Evolutionary conservation across 2,797 vertebrate species (phyloP), one percentile per base, ranked within the genome.

Genomic region (Triplophysa bombifrons): DNA sequence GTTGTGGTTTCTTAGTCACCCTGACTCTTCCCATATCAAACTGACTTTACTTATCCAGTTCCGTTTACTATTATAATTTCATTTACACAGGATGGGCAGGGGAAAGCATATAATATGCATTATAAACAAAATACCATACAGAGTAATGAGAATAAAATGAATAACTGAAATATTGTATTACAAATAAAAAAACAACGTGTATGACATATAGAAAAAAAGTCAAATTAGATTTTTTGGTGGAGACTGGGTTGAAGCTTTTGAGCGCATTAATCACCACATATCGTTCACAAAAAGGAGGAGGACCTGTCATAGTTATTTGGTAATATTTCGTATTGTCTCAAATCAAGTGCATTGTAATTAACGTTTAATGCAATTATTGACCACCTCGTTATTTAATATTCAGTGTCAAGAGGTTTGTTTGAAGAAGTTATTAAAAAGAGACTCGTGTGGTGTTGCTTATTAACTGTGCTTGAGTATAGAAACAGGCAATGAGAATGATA

Each of bases 401-500:
- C 11, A 16, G 19, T 64, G 68, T 34, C 20, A 64, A 58, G 25
- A 76, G 1, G 8, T 55, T 41, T 72, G 44, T 63, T 34, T 76
- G 9, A 67, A 64, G 30, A n/a, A 46, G 17, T 55, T 46, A 38
- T 27, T n/a, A 51, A 58, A 50, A 9, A 2, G 64, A 8, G 13
- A 60, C 30, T 66, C 17, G 71, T 30, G 50, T 19, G 48, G 30
- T 30, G 5, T 73, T 79, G n/a, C 77, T 56, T 56, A 53, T 74
- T 70, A 72, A 79, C 56, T 48, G 14, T 68, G 74, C 34, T 13
- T 56, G 17, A 34, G 20, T 50, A 48, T 78, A 63, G 41, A 30
- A 60, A 78, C 46, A 70, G 27, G 20, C 38, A 67, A 27, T 67
- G 58, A 38, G 75, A 73, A 60, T 69, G n/a, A 17, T 64, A 19